Conservation (phyloP, 2,113 vertebrate species). For the Lophotis ruficrista region DNA sequence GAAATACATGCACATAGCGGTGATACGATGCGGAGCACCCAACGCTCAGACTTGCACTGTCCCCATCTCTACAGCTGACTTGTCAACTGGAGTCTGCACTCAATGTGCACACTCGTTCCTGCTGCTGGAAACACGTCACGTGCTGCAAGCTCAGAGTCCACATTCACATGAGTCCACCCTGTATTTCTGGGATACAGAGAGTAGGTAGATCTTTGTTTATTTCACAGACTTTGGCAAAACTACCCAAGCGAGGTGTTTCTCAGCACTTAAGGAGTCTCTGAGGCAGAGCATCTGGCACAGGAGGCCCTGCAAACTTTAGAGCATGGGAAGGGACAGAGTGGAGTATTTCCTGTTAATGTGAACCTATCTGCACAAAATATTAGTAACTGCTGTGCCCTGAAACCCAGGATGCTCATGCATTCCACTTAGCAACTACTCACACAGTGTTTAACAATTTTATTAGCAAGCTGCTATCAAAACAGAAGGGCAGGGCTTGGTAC, state of each 20-base stretch:
- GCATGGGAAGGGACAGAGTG: not conserved
- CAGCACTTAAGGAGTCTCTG: accelerated
- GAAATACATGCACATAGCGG: not conserved
- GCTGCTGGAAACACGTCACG: accelerated
- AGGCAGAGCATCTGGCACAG: not conserved
- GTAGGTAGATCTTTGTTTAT: not conserved
- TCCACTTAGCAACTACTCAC: not conserved
- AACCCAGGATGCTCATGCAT: not conserved
- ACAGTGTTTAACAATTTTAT: not conserved
- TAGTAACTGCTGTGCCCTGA: not conserved
- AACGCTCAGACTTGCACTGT: accelerated
- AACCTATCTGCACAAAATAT: not conserved
- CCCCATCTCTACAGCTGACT: not conserved
- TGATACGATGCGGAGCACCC: not conserved
- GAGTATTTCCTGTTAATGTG: not conserved
- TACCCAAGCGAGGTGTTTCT: not conserved
- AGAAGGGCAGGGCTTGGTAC: not conserved
- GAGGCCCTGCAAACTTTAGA: not conserved
- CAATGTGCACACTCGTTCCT: accelerated
- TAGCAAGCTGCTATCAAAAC: not conserved
- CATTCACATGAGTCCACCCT: not conserved
- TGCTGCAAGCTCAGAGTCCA: not conserved
- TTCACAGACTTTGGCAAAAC: not conserved
- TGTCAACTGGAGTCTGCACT: not conserved
- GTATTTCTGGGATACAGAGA: not conserved